Evolutionary conservation across 1,140 invertebrate genomes (phyloP), one percentile per base, ranked within the genome.

Genomic region (Eupristina koningsbergeri): DNA sequence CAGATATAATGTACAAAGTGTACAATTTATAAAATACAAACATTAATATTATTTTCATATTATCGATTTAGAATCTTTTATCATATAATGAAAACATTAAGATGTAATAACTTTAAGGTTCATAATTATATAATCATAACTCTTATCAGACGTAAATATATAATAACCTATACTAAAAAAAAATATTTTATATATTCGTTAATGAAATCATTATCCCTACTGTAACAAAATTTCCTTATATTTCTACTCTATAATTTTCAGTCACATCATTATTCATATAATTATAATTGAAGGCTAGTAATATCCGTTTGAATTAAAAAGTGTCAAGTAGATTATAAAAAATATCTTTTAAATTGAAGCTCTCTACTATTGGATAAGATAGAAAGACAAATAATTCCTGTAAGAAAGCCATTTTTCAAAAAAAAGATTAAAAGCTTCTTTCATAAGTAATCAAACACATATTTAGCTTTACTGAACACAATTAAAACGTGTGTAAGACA

Each of bases 271-370:
- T 83, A 73, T 67, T 74, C 45, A 3, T 58, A 58, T 53, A 11
- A 34, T 29, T 50, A 63, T 73, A 84, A 84, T 84, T 79, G 67
- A 84, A 74, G 74, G 0, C 47, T 64, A 15, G 31, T 58, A 34
- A 13, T 22, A 11, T 26, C 31, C 0, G 36, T n/a, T 19, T 7
- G 39, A 77, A 76, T 76, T 74, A 78, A 74, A 84, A 79, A 78
- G 50, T 84, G 67, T 84, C 76, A 74, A 79, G 67, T 31, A 64
- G 26, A 84, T 74, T 79, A 53, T 84, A 71, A 84, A 79, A 74
- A 84, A 84, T 80, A 79, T 75, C 58, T 73, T 80, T 84, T 84
- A 80, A 80, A 84, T 84, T 63, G 83, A 67, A 47, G 69, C 69
- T 80, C 77, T 84, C 75, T 75, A 75, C 75, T 84, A 80, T 80